phyloP scores from a whole-genome alignment of 2,888 invertebrate genomes.

The Molorchus minor region DNA sequence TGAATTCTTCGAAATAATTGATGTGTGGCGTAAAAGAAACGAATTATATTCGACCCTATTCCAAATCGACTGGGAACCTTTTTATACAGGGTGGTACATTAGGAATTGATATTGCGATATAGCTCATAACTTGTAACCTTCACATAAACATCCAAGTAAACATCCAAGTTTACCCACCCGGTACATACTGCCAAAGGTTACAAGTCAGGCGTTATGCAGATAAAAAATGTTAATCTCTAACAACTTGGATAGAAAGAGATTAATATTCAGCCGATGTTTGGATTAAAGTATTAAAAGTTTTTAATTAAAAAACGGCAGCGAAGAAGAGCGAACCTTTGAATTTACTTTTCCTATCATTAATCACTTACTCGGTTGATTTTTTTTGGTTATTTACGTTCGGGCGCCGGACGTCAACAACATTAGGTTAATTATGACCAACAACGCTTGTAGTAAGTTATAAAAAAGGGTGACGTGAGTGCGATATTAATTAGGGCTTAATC shows the following conservation, averaged over 20 bases:
- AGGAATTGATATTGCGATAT: no score
- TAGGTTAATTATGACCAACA: no score
- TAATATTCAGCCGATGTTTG: constrained; percentile 14
- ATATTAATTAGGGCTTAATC: no score
- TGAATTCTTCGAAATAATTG: constrained; percentile 43
- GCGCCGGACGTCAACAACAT: no score
- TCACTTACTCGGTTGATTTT: no score
- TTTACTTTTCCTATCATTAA: constrained; percentile 14
- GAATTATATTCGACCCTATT: constrained; percentile 37
- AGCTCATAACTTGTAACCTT: no score
- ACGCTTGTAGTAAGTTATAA: no score
- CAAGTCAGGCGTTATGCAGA: constrained; percentile 26
- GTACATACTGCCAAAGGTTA: constrained; percentile 27
- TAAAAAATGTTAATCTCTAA: constrained; percentile 24
- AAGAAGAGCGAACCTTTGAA: constrained; percentile 11
- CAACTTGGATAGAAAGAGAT: constrained; percentile 6
- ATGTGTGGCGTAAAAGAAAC: constrained; percentile 42
- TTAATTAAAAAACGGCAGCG: constrained; percentile 4
- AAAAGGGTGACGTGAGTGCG: no score
- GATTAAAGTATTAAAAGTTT: constrained; percentile 16
- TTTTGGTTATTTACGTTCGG: no score
- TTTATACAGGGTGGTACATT: no score
- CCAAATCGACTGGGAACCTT: constrained; percentile 35
- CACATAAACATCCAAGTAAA: no score
- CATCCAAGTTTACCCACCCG: constrained; percentile 29